A percentile compares a stretch with the other conserved stretches of the same genome.
These are phyloP conservation scores for Cuculus canorus DNA, from an alignment of 2,797 vertebrate species.

Conservation along the genomic window DNA sequence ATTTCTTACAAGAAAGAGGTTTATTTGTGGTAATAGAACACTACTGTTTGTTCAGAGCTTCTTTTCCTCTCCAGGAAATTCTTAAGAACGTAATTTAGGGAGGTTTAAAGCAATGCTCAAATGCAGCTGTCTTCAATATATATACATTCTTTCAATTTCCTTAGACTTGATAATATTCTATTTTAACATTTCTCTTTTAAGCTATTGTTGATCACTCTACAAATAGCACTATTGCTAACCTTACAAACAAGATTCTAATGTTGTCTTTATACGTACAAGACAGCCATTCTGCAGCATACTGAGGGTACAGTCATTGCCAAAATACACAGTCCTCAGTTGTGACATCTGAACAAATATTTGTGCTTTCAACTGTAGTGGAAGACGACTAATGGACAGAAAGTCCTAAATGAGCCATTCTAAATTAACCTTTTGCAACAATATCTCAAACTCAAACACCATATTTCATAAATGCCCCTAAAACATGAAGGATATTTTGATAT, in stretches of 20 bases:
- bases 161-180: too few relatives aligned
- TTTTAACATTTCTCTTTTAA: not conserved
- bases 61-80: not conserved
- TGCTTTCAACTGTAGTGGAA: not conserved
- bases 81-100: not conserved
- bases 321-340: not conserved
- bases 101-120: not conserved
- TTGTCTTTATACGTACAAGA: accelerated
- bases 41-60: not conserved
- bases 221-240: not conserved
- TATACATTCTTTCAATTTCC: accelerated
- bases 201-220: not conserved
- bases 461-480: not conserved
- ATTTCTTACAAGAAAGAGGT: not conserved
- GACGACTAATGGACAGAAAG: not conserved
- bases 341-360: not conserved
- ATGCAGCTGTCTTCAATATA: not conserved
- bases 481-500: not conserved
- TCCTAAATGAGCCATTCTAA: not conserved
- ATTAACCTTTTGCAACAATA: not conserved
- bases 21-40: not conserved
- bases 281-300: not conserved
- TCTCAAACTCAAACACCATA: not conserved
- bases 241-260: not conserved
- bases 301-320: not conserved